Evolutionary conservation across 1,140 invertebrate species (phyloP).

Genomic region (Oedothorax gibbosus): DNA sequence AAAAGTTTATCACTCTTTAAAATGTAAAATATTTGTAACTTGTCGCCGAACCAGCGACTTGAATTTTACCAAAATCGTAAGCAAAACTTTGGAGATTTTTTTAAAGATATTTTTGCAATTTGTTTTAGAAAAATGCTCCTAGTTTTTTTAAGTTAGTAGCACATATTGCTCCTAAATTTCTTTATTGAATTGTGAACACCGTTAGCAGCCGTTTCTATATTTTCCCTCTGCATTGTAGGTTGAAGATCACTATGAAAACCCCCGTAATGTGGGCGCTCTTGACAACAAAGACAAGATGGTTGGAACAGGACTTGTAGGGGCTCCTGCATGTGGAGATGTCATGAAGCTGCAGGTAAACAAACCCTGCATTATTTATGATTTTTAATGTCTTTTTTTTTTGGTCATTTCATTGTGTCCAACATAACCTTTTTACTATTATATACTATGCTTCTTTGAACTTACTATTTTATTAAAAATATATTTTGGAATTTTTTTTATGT

Average conservation of each 20-base stretch:
- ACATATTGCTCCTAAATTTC: neutral
- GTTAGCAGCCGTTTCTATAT: neutral
- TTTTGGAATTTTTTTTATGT: no score
- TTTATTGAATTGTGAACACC: neutral
- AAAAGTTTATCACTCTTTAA: no score
- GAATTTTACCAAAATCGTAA: no score
- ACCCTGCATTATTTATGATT: no score
- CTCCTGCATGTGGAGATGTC: slow-evolving; percentile 99
- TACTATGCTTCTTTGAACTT: no score
- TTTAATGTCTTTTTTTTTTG: no score
- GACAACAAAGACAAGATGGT: slow-evolving; percentile 95
- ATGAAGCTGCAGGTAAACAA: slow-evolving; percentile 96
- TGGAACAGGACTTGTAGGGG: slow-evolving; percentile 97
- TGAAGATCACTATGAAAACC: slow-evolving; percentile 99
- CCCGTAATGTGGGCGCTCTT: slow-evolving; percentile 96
- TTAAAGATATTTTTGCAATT: neutral
- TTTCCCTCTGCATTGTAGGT: slow-evolving; percentile 75
- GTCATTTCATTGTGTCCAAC: no score
- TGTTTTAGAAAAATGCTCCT: no score
- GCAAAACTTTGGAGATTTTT: neutral
- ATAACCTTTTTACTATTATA: no score
- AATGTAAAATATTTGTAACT: no score
- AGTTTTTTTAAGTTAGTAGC: neutral
- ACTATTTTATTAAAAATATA: no score
- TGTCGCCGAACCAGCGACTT: no score